Percentiles rank a stretch among this genome's conserved stretches.
phyloP scores from a whole-genome alignment of 2,113 vertebrate genomes.

The Channa maculata region DNA sequence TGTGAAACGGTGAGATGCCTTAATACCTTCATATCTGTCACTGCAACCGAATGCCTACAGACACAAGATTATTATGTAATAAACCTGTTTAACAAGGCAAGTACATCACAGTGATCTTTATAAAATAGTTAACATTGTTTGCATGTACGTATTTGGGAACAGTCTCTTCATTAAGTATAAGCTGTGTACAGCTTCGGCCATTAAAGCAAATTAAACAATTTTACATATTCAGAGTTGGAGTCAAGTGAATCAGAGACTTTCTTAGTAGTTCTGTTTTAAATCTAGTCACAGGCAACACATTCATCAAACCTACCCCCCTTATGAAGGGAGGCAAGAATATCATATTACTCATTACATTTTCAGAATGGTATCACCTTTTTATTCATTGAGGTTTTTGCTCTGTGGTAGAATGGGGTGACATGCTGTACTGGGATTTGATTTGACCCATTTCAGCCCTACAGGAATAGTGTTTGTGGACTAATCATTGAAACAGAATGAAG shows the following conservation, averaged over 20 bases:
- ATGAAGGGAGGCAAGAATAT: slow-evolving; percentile 30
- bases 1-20: slow-evolving; percentile 9
- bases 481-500: background rate
- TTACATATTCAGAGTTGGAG: background rate
- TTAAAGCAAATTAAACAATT: background rate
- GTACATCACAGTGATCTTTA: background rate
- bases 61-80: slow-evolving; percentile 6
- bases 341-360: slow-evolving; percentile 16
- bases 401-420: slow-evolving; percentile 1
- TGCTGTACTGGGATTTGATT: slow-evolving; percentile 4
- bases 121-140: background rate
- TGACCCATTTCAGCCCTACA: slow-evolving; percentile 1
- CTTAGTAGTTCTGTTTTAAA: too few species aligned
- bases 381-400: background rate
- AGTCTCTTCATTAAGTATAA: background rate
- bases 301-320: slow-evolving; percentile 11
- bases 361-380: background rate
- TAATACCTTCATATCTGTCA: slow-evolving; percentile 25
- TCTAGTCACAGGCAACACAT: background rate
- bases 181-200: background rate
- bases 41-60: background rate
- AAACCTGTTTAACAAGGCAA: background rate
- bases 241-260: too few species aligned
- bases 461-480: background rate
- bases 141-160: background rate